Evolutionary conservation across 2,797 vertebrate genomes (phyloP), one percentile per base, ranked within the genome.

Genomic region (Phalanger gymnotis): DNA sequence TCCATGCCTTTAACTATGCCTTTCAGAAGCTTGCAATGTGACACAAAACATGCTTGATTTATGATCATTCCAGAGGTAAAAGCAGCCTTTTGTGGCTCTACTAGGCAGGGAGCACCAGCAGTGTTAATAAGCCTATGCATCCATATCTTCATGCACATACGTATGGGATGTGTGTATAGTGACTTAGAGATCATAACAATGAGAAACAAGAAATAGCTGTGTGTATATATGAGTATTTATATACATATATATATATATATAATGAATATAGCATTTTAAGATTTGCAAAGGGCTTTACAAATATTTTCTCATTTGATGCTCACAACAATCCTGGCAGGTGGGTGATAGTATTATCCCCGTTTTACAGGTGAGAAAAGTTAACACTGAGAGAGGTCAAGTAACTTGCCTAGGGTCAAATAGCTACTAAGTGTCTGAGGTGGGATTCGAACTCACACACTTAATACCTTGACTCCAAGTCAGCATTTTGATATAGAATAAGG

Each of bases 11-110:
- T 91, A n/a, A 52, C 90, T 13, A 40, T 54, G 81, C 53, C 53
- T 94, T 56, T 54, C 47, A 58, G 53, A n/a, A 56, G 66, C 54
- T 97, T 94, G 81, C 91, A 91, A n/a, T 92, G 93, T 9, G 31
- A 73, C 16, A 30, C 11, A 90, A 92, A 56, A 57, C 31, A 14
- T 53, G 13, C 31, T 90, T 7, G 66, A 19, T 66, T 66, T n/a
- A 51, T 12, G 11, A 52, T 92, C 40, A 93, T 27, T 34, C 54
- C 53, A 87, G 93, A 51, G 91, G 12, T 4, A 90, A 54, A 91
- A 1, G 27, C 40, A 81, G 13, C 19, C n/a, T 81, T 16, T 54
- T 12, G 53, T 25, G 4, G 66, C 92, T 30, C 52, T 1, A 31
- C 56, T 61, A 53, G 73, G 14, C 47, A 53, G 34, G 10, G 34